phyloP scores from a whole-genome alignment of 2,113 vertebrate genomes.

The Sebastes fasciatus region DNA sequence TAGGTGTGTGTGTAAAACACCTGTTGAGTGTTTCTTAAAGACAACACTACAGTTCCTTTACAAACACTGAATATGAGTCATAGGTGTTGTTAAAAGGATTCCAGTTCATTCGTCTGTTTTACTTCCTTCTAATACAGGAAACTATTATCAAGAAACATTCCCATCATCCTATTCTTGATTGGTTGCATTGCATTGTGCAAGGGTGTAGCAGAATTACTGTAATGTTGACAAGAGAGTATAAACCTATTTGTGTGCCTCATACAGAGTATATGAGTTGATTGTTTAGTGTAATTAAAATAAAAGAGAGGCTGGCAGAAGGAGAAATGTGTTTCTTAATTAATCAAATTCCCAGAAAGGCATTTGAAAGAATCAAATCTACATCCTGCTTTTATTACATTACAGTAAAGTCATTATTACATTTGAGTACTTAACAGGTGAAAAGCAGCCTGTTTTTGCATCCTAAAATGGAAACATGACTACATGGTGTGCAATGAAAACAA shows the following conservation, averaged over 20 bases:
- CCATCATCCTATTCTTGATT: neutral
- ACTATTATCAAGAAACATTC: neutral
- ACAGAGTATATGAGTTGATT: neutral
- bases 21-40: neutral
- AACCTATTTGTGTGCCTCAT: neutral
- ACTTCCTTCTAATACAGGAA: conserved; percentile 40
- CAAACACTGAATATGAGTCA: neutral
- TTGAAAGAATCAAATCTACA: neutral
- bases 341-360: neutral
- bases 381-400: neutral
- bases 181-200: neutral
- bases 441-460: neutral
- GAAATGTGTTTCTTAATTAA: neutral
- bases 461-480: neutral
- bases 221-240: neutral
- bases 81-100: conserved; percentile 1
- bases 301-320: neutral
- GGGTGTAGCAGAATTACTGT: neutral
- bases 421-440: neutral
- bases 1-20: neutral
- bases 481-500: conserved; percentile 7
- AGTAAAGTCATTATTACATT: too few relatives aligned
- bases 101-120: neutral
- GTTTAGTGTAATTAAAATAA: neutral
- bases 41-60: neutral